These are phyloP conservation scores for Lytechinus variegatus DNA, from an alignment of 35 echinoderm and acorn worm genomes.

Conservation along the genomic window DNA sequence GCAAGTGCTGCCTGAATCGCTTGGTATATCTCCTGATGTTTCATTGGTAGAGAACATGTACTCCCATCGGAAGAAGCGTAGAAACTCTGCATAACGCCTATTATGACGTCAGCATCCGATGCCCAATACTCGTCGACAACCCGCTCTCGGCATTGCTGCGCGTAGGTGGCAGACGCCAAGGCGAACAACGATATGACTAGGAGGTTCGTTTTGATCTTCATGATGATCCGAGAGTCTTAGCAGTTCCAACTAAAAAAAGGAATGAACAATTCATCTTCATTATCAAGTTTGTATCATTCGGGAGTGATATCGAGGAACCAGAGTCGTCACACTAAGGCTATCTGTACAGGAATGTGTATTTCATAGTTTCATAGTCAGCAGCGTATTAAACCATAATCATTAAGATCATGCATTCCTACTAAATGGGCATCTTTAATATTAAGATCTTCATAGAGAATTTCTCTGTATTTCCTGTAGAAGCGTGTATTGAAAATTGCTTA, in stretches of 20 bases:
- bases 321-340: too few relatives aligned
- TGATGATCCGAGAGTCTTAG: not conserved
- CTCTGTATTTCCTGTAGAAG: too few relatives aligned
- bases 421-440: too few relatives aligned
- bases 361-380: too few relatives aligned
- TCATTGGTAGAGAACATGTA: not conserved
- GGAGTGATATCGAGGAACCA: too few relatives aligned
- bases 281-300: not conserved
- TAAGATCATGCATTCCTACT: too few relatives aligned
- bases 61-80: not conserved
- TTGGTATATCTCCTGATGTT: not conserved
- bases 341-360: too few relatives aligned
- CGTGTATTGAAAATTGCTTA: too few relatives aligned
- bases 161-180: not conserved
- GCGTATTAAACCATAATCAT: too few relatives aligned
- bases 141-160: not conserved
- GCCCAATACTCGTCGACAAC: slow-evolving; percentile 9
- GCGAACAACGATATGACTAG: not conserved
- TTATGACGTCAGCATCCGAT: slow-evolving; percentile 35
- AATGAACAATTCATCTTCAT: not conserved
- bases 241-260: not conserved
- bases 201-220: not conserved
- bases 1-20: not conserved
- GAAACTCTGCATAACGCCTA: slow-evolving; percentile 39
- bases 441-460: too few relatives aligned